These are phyloP conservation scores for Neotoxoptera formosana DNA, from an alignment of 1,140 invertebrate genomes.

Conservation along the genomic window DNA sequence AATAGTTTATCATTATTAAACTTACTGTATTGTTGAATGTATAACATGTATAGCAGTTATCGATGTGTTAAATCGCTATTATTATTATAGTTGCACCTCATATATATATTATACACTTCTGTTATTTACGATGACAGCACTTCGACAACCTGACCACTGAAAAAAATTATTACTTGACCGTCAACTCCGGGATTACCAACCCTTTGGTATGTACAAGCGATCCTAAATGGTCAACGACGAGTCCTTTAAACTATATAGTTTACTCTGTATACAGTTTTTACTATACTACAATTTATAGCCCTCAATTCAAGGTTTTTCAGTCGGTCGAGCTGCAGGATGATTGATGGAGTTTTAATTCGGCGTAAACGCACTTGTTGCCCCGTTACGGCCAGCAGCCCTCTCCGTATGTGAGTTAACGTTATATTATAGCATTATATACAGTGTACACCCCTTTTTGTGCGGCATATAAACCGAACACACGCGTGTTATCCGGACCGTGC, in stretches of 20 bases:
- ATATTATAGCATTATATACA: background rate
- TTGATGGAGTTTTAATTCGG: slow-evolving; percentile 56
- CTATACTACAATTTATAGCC: background rate
- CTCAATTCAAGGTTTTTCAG: slow-evolving; percentile 39
- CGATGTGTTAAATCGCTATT: background rate
- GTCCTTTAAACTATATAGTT: background rate
- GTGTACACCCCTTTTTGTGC: slow-evolving; percentile 42
- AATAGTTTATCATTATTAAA: background rate
- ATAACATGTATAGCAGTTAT: background rate
- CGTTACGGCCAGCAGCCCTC: slow-evolving; percentile 37
- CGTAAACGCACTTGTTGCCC: slow-evolving; percentile 57
- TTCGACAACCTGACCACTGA: background rate
- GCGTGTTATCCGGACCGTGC: background rate
- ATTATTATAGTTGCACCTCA: background rate
- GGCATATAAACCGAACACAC: background rate
- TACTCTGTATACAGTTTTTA: slow-evolving; percentile 26
- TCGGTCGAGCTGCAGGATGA: background rate
- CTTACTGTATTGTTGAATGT: background rate
- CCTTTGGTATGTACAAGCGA: background rate
- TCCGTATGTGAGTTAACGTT: slow-evolving; percentile 28
- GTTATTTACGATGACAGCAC: background rate
- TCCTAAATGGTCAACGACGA: background rate
- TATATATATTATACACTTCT: background rate
- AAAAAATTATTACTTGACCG: background rate
- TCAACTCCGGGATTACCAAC: background rate